Conservation (phyloP, 2,797 vertebrate genomes). For the Cryptoprocta ferox region DNA sequence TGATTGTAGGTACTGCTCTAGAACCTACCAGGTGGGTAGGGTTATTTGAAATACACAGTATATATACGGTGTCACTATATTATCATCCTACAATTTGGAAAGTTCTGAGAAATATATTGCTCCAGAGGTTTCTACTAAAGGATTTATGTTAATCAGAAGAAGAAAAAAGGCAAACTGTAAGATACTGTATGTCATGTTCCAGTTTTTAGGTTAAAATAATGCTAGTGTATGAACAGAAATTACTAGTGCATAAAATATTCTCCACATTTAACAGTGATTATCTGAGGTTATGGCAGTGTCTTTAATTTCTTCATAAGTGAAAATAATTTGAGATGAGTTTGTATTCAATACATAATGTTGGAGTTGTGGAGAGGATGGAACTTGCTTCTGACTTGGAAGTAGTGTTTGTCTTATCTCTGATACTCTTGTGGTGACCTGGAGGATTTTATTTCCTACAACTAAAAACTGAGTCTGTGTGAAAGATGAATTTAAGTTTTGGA, state of each 20-base stretch:
- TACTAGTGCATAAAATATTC: background rate
- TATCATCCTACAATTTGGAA: conserved; percentile 12
- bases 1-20: background rate
- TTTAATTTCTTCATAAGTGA: background rate
- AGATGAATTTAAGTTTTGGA: background rate
- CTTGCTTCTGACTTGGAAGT: background rate
- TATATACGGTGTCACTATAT: background rate
- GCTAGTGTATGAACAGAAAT: background rate
- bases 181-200: background rate
- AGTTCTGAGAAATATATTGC: background rate
- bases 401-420: background rate
- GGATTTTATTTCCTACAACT: background rate
- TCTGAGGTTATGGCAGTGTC: background rate
- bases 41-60: background rate
- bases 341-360: background rate
- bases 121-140: background rate
- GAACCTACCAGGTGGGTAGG: background rate
- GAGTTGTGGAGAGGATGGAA: background rate
- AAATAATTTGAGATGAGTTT: background rate
- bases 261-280: background rate
- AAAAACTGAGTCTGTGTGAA: background rate
- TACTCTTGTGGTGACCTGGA: background rate
- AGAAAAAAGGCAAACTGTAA: background rate
- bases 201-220: conserved; percentile 2
- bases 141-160: conserved; percentile 12